These are phyloP conservation scores for Phaonia tiefii DNA, from an alignment of 2,888 invertebrate genomes.

Conservation along the genomic window DNA sequence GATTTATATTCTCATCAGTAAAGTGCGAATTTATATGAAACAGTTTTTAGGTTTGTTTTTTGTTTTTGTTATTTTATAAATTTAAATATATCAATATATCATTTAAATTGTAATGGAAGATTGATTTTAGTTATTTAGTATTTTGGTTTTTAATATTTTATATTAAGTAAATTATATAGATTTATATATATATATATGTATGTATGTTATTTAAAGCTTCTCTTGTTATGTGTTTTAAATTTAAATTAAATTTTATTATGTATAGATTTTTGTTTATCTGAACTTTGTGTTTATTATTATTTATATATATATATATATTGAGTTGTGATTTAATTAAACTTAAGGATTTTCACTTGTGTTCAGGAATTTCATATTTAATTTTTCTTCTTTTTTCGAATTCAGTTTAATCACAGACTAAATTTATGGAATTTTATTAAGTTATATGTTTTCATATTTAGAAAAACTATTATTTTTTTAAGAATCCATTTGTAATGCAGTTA, in stretches of 20 bases:
- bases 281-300: slow-evolving; percentile 21
- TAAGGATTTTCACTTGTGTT: slow-evolving; percentile 30
- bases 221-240: slow-evolving; percentile 26
- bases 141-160: slow-evolving; percentile 60
- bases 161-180: slow-evolving; percentile 62
- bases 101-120: slow-evolving; percentile 65
- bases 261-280: slow-evolving; percentile 68
- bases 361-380: slow-evolving; percentile 30
- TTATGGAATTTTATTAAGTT: slow-evolving; percentile 69
- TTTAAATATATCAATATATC: too few relatives aligned
- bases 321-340: slow-evolving; percentile 51
- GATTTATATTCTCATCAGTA: background rate
- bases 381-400: slow-evolving; percentile 59
- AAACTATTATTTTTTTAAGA: slow-evolving; percentile 27
- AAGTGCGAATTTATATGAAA: slow-evolving; percentile 30
- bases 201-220: slow-evolving; percentile 61
- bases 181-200: too few relatives aligned
- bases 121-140: slow-evolving; percentile 58
- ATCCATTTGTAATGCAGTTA: slow-evolving; percentile 38
- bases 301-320: slow-evolving; percentile 39
- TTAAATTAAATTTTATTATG: slow-evolving; percentile 36
- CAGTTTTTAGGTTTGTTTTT: slow-evolving; percentile 57
- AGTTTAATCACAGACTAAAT: slow-evolving; percentile 76
- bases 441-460: slow-evolving; percentile 4
- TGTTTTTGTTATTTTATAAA: slow-evolving; percentile 51